Evolutionary conservation across 1,140 invertebrate genomes (phyloP), one percentile per base, ranked within the genome.

Genomic region (Zaprionus lachaisei): DNA sequence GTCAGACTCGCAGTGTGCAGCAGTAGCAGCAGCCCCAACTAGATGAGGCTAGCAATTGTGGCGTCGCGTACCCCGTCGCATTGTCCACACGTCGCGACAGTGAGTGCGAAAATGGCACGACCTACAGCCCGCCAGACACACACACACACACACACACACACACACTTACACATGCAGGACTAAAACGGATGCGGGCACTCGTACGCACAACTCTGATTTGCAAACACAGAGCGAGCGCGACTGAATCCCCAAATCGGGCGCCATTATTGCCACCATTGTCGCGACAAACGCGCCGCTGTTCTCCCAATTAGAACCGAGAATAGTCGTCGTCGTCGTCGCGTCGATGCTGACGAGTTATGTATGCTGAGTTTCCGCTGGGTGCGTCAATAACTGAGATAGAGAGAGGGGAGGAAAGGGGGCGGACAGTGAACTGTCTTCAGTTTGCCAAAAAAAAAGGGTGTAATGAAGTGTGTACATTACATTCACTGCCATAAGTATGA

Each of bases 221-320:
- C 83, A 70, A 71, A 58, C 54, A 54, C 76, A 64, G 63, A 71
- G 80, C 63, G 76, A 65, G 65, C 72, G 77, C 57, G 77, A 81
- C 73, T 17, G 41, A 47, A 47, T 47, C 41, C 41, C 41, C 41
- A 47, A 47, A 47, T 82, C 80, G 77, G 83, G 83, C 80, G 77
- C 80, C 83, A 81, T 77, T 83, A 83, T 87, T 86, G 73, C 83
- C 84, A 77, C 66, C 72, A 79, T 87, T 81, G 83, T 81, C 83
- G 83, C 83, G 83, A 82, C 83, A 83, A 86, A 87, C 76, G 80
- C 69, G 80, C 66, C 80, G 83, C 80, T 80, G 83, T 63, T 83
- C 61, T 80, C 55, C 63, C 77, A 83, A 87, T 86, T 86, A 86
- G 83, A 87, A 80, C 63, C 69, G 58, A 77, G 77, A 80, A 83